Evolutionary conservation across 2,888 invertebrate species (phyloP), one percentile per base, ranked within the genome.

Genomic region (Schizaphis graminum): DNA sequence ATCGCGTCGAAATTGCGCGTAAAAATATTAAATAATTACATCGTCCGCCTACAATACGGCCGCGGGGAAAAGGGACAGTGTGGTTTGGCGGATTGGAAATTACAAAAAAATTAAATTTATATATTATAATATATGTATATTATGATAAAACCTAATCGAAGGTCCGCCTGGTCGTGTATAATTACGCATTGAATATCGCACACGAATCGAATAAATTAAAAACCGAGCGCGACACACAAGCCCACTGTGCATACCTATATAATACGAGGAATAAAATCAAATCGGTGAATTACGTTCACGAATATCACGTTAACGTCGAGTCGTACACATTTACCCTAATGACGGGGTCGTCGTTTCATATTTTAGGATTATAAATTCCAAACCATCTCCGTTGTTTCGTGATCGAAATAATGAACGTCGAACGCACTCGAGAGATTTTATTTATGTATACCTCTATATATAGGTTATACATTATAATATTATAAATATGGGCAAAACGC

Each of bases 121-220:
- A 24, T 24, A 84, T 84, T 47, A 47, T 47, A 85, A 28, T 47
- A 13, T 26, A 13, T 77, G 3, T 35, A 35, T 35, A n/a, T 7
- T 35, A 77, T 16, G 7, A 21, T 21, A 21, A 77, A 35, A 35
- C 35, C 35, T 35, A 92, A 61, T 86, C 16, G 61, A n/a, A 91
- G 35, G 57, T 77, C 35, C n/a, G 3, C 44, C 41, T 26, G 11
- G 11, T n/a, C 3, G 67, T n/a, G 84, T 84, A 13, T 47, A n/a
- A 85, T 92, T 92, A 49, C 16, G 47, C 61, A 13, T 57, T 57
- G 57, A 61, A 86, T 35, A 47, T 47, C 91, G 57, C 35, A 47
- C 88, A 56, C 88, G 88, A 77, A 93, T 57, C 24, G 84, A 89
- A 89, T 93, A 93, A 93, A 93, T 93, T 84, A 89, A 84, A 77